Evolutionary conservation across 1,140 invertebrate species (phyloP).

Genomic region (Orius insidiosus): DNA sequence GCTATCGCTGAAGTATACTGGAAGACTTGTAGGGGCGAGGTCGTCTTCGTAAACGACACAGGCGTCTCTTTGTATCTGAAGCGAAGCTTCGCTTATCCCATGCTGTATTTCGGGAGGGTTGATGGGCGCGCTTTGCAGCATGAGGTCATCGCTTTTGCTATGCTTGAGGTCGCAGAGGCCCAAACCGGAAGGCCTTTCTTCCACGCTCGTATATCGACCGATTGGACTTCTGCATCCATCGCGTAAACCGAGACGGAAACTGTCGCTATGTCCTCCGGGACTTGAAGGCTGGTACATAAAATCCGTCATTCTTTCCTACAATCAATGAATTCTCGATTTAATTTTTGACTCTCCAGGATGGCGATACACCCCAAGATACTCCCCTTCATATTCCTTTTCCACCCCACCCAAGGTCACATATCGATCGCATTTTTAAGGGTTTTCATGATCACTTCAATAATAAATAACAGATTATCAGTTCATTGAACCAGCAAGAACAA

Average conservation of each 20-base stretch:
- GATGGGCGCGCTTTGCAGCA: slow-evolving; percentile 26
- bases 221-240: slow-evolving; percentile 20
- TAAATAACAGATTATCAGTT: too few species aligned
- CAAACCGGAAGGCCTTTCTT: slow-evolving; percentile 23
- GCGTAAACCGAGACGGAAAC: slow-evolving; percentile 12
- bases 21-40: slow-evolving; percentile 13
- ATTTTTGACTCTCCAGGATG: too few species aligned
- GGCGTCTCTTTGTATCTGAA: slow-evolving; percentile 22
- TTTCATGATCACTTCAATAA: too few species aligned
- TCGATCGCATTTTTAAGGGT: too few species aligned
- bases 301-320: too few species aligned
- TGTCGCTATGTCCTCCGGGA: slow-evolving; percentile 14
- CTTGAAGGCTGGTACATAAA: slow-evolving; percentile 23
- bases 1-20: slow-evolving; percentile 23
- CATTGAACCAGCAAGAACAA: too few species aligned
- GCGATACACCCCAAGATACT: too few species aligned
- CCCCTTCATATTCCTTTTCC: too few species aligned
- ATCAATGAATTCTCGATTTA: too few species aligned
- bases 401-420: too few species aligned
- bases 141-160: slow-evolving; percentile 25
- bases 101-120: slow-evolving; percentile 27
- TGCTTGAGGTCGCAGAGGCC: slow-evolving; percentile 22
- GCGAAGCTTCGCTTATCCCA: slow-evolving; percentile 22
- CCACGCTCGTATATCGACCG: slow-evolving; percentile 26
- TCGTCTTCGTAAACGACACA: slow-evolving; percentile 23